Evolutionary conservation across 2,888 invertebrate genomes (phyloP), one percentile per base, ranked within the genome.

Genomic region (Copidosoma aretas): DNA sequence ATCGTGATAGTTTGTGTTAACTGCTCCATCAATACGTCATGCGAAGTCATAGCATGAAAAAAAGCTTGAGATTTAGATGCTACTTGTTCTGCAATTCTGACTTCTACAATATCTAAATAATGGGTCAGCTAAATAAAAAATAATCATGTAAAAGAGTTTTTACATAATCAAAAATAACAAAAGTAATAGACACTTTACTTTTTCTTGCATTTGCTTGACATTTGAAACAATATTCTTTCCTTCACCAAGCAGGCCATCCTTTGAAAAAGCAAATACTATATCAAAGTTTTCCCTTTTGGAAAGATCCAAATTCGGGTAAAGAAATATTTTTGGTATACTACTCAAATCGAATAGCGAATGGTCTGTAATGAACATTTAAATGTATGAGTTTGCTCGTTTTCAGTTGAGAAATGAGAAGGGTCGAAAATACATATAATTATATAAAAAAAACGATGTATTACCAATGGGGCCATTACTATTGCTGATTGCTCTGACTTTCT

Each of bases 11-110:
- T 94, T 79, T 90, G 89, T 1, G 91, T 91, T 88, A 99, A 92
- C 81, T 98, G 94, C 75, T 96, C 95, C 91, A 98, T 95, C 60
- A 99, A 92, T 39, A 94, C 93, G 82, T 98, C 97, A 84, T 99
- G 98, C 10, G 98, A 98, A 64, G 97, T 91, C 93, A 99, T 98
- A 0, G 98, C 98, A 84, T 96, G 93, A 82, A 98, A 99, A 86
- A 98, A 99, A 21, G 97, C 97, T 76, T 95, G 95, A 14, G 97
- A 97, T 82, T 97, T 96, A 78, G 93, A 91, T 39, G 97, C 95
- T 64, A 97, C 91, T 86, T 97, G 97, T 77, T 92, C 91, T 8
- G 95, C 94, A 81, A 97, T 95, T 84, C 94, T 91, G 79, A 95
- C 93, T 85, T 98, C 98, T 58, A 98, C 94, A 69, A 94, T 90